Evolutionary conservation across 2,113 vertebrate genomes (phyloP).

Genomic region (Sisor rabdophorus): DNA sequence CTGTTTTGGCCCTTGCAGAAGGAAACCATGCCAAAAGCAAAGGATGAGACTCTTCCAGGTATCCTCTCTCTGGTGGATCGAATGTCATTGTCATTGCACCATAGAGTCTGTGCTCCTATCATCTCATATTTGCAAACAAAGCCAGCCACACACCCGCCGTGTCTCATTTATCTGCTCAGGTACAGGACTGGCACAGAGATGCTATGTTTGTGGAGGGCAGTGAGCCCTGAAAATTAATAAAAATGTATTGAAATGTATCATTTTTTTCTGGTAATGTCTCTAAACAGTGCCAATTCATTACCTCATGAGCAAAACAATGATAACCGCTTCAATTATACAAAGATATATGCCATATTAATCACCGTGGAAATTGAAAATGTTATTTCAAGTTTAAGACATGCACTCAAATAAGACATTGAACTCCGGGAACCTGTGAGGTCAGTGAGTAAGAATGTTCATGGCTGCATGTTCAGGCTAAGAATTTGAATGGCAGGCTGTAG

Average conservation of each 20-base stretch:
- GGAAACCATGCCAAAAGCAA: constrained; percentile 38
- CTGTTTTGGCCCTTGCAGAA: constrained; percentile 37
- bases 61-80: constrained; percentile 30
- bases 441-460: constrained; percentile 1
- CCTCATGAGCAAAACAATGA: constrained; percentile 10
- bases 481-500: neutral
- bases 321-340: constrained; percentile 4
- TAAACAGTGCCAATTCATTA: constrained; percentile 19
- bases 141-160: neutral
- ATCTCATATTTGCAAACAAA: constrained; percentile 30
- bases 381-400: neutral
- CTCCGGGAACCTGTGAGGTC: neutral
- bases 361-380: too few relatives aligned
- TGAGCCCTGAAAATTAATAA: constrained; percentile 25
- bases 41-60: constrained; percentile 22
- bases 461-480: constrained; percentile 9
- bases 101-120: neutral
- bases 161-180: constrained; percentile 43
- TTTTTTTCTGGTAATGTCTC: constrained; percentile 12
- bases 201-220: constrained; percentile 20
- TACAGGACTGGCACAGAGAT: neutral
- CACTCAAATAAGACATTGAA: neutral
- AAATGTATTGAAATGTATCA: constrained; percentile 34
- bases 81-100: constrained; percentile 26
- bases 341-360: neutral